These are phyloP conservation scores for Lonchura striata DNA, from an alignment of 2,113 vertebrate species.

Conservation along the genomic window DNA sequence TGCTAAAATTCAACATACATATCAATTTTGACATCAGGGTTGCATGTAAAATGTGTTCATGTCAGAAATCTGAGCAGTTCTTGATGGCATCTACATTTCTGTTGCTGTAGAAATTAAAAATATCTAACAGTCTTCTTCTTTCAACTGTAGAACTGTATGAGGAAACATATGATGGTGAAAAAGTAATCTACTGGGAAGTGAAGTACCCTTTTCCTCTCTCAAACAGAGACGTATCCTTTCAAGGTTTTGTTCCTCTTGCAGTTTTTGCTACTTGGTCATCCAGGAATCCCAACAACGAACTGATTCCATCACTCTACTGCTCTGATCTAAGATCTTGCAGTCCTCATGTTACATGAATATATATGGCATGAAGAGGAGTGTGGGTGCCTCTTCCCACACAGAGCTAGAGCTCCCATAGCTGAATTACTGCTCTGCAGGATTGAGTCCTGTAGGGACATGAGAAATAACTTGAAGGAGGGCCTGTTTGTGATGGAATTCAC, in stretches of 20 bases:
- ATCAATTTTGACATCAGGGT: background rate
- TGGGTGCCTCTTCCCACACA: background rate
- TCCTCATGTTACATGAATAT: background rate
- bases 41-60: background rate
- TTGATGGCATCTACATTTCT: background rate
- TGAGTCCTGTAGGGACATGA: background rate
- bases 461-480: background rate
- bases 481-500: background rate
- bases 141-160: conserved; percentile 73
- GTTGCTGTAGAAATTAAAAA: background rate
- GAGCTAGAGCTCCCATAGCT: background rate
- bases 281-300: background rate
- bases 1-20: background rate
- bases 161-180: conserved; percentile 72
- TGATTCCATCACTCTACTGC: background rate
- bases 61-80: background rate
- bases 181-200: conserved; percentile 89
- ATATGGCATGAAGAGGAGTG: background rate
- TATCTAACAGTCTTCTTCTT: background rate
- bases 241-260: background rate
- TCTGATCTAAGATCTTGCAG: background rate
- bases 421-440: background rate
- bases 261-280: background rate
- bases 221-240: conserved; percentile 96
- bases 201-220: conserved; percentile 90